Evolutionary conservation across 2,797 vertebrate genomes (phyloP), one percentile per base, ranked within the genome.

Genomic region (Meda fulgida): DNA sequence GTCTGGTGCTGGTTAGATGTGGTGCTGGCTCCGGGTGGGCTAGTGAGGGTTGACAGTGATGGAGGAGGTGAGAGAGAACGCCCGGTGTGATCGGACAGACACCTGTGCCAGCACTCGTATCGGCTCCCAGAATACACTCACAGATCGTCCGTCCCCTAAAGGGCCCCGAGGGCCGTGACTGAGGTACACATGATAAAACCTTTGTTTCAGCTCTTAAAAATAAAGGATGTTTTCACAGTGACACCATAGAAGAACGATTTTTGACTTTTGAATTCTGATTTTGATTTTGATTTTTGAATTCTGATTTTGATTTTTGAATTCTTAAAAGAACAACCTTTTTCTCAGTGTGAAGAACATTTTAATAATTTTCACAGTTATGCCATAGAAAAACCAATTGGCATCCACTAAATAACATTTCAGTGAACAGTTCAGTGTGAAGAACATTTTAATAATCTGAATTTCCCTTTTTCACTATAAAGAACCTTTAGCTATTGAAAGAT

Each of bases 1-100:
- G 91, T 92, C 92, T 93, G 93, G 89, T 92, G 86, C 91, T 90
- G 92, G 92, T 94, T 92, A 93, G 89, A 88, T 90, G 75, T 80
- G 81, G 77, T 40, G 80, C 87, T 87, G 82, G 84, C 90, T 88
- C 89, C 81, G 87, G 55, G 83, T 87, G 84, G 51, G 89, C 87
- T 40, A 46, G 7, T 84, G 84, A 78, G 65, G 80, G 46, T 34
- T 93, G 93, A 94, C 93, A 92, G 85, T 94, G 94, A 94, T 94
- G 89, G 93, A 94, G 89, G 89, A 92, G 90, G 89, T 0, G 71
- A 46, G 89, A 92, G 91, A 92, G 91, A 40, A 46, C 11, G 83
- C 31, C 34, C 4, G 19, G 26, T 43, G 63, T 23, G 86, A 87
- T 80, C 69, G 70, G 88, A 90, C 92, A 93, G 92, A 88, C 82